Percentiles rank a stretch among this genome's conserved stretches.
These are phyloP conservation scores for Calliopsis andreniformis DNA, from an alignment of 1,140 invertebrate genomes.

Conservation along the genomic window DNA sequence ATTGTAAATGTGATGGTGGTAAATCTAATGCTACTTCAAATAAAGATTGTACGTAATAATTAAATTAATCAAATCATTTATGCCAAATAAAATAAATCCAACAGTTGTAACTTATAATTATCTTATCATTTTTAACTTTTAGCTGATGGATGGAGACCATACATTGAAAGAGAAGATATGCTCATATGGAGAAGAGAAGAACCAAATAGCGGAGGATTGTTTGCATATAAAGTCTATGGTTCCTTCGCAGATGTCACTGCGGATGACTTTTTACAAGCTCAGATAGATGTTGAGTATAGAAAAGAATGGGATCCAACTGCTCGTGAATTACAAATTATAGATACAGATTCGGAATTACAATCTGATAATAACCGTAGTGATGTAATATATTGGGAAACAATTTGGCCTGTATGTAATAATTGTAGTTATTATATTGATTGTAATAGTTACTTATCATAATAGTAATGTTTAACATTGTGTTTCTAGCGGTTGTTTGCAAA, in stretches of 20 bases:
- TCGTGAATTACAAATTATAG: constrained; percentile 85
- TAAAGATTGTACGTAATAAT: constrained; percentile 58
- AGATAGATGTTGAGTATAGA: constrained; percentile 90
- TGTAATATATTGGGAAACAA: constrained; percentile 93
- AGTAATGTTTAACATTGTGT: constrained; percentile 40
- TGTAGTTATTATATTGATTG: not conserved
- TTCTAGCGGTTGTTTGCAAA: constrained; percentile 90
- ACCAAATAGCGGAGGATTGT: constrained; percentile 84
- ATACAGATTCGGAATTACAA: constrained; percentile 83
- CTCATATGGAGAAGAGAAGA: constrained; percentile 91
- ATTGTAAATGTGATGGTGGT: constrained; percentile 80
- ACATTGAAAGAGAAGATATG: constrained; percentile 89
- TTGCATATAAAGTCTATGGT: constrained; percentile 93
- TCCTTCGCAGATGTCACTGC: constrained; percentile 89
- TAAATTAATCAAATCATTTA: not conserved
- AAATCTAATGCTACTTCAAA: constrained; percentile 43
- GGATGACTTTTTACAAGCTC: constrained; percentile 90
- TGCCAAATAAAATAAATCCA: too few relatives aligned
- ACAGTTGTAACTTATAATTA: too few relatives aligned
- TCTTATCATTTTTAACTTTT: constrained; percentile 20
- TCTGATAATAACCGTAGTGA: constrained; percentile 83
- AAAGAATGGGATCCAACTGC: constrained; percentile 91
- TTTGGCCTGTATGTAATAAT: constrained; percentile 84
- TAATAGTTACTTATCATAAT: not conserved
- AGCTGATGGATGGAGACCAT: constrained; percentile 87